These are phyloP conservation scores for Monarcha castaneiventris DNA, from an alignment of 2,113 vertebrate species.

Conservation along the genomic window DNA sequence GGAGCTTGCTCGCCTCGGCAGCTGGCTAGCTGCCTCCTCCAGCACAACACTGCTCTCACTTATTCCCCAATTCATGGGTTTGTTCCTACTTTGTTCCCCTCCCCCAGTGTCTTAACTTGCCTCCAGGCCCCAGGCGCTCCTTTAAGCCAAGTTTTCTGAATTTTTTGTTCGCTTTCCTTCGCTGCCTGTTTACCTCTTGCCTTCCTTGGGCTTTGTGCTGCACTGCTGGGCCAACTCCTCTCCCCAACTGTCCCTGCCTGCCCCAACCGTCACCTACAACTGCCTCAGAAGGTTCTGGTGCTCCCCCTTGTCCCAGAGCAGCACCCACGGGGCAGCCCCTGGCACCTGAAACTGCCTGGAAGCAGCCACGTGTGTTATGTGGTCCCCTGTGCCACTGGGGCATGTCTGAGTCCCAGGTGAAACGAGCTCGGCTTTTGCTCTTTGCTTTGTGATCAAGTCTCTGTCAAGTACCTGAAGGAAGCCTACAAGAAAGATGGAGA, in stretches of 20 bases:
- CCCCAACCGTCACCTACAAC: not conserved
- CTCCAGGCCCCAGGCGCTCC: not conserved
- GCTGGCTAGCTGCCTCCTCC: slow-evolving; percentile 4
- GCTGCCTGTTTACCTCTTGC: not conserved
- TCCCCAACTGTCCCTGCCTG: not conserved
- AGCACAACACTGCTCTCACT: not conserved
- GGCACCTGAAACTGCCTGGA: not conserved
- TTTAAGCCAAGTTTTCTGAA: not conserved
- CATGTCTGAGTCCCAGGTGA: not conserved
- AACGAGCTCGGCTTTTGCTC: fast-evolving
- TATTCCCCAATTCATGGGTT: not conserved
- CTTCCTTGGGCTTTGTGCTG: fast-evolving
- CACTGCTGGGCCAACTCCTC: not conserved
- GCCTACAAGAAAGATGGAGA: not conserved
- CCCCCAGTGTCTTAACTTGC: not conserved
- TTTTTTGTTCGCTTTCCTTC: not conserved
- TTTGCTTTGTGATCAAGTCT: not conserved
- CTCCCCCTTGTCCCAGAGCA: not conserved
- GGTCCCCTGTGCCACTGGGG: not conserved
- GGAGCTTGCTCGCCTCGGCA: slow-evolving; percentile 2
- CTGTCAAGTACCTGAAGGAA: not conserved
- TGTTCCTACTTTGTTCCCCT: not conserved
- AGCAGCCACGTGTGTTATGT: fast-evolving
- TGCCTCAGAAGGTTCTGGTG: not conserved
- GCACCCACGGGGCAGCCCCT: not conserved